Evolutionary conservation across 2,888 invertebrate genomes (phyloP), one percentile per base, ranked within the genome.

Genomic region (Lysandra coridon): DNA sequence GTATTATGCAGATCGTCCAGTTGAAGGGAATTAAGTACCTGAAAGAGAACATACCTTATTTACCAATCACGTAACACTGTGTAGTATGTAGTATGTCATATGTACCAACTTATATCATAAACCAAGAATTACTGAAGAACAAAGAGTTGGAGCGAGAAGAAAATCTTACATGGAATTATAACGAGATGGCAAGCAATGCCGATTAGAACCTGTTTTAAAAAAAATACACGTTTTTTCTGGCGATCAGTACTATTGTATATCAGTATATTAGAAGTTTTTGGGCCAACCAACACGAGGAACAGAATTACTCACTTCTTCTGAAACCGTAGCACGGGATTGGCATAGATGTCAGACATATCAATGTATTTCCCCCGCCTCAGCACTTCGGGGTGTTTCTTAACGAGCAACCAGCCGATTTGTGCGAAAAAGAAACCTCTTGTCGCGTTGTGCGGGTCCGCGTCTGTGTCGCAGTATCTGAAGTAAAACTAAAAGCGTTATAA

Each of bases 351-450:
- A 14, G 95, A 95, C 85, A 97, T 85, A 85, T 97, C 97, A 75
- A 98, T 94, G 53, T 93, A 91, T 81, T 96, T 95, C 78, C 97
- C 97, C 85, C 96, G 96, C 78, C 89, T 93, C 82, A 93, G 96
- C 17, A 98, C 97, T 81, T 97, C 96, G 0, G 96, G 96, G 85
- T 98, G 98, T 87, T 98, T 98, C 81, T 95, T 95, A 84, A 96
- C 95, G 81, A 98, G 86, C 75, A 98, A 89, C 98, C 98, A 98
- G 30, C 98, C 98, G 78, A 98, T 94, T 88, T 98, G 98, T 0
- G 97, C 95, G 89, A 97, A 98, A 94, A 98, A 98, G 90, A 98
- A 97, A 7, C 98, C 98, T 53, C 97, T 92, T 17, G 86, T 96
- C 2, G 97, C 96, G 86, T 97, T 97, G 87, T 97, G 97, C 0